Evolutionary conservation across 2,888 invertebrate species (phyloP), one percentile per base, ranked within the genome.

Genomic region (Drosophila mercatorum): DNA sequence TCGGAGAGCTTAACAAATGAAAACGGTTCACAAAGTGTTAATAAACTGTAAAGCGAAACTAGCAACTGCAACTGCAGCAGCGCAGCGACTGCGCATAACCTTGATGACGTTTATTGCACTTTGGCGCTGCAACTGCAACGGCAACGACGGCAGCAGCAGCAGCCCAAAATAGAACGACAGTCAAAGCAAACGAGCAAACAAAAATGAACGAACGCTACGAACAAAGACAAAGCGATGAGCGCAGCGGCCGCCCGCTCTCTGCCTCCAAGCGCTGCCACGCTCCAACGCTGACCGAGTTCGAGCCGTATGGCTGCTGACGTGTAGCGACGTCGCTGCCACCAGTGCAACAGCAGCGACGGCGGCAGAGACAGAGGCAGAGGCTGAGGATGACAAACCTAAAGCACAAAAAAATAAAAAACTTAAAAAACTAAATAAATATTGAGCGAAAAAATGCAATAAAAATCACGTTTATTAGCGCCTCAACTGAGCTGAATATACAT

Each of bases 91-190:
- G 73, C 73, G 71, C 74, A 76, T 91, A 90, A 90, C 91, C 91
- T 91, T 91, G 91, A 89, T 91, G 91, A 91, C 91, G 91, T 91
- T 91, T 91, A 91, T 91, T 91, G 91, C 91, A 90, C 90, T 91
- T 89, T 90, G 83, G 76, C 78, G 85, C 78, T 80, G 80, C 67
- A 71, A 78, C 51, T 59, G 65, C 59, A 68, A 64, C 60, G 14
- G 60, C 64, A 68, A 6, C 63, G 14, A 26, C 53, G 31, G 8
- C 8, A 56, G 63, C 59, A 66, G 65, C 60, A 28, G 62, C 65
- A 69, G 81, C 86, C 82, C 74, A 84, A 90, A 80, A 86, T 87
- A 90, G 83, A 90, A 86, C 80, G 79, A 68, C 68, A 63, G 62
- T 60, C 69, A 81, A 78, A 80, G 80, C 79, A 71, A 70, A 53